Evolutionary conservation across 2,888 invertebrate species (phyloP), one percentile per base, ranked within the genome.

Genomic region (Amphipyra berbera): DNA sequence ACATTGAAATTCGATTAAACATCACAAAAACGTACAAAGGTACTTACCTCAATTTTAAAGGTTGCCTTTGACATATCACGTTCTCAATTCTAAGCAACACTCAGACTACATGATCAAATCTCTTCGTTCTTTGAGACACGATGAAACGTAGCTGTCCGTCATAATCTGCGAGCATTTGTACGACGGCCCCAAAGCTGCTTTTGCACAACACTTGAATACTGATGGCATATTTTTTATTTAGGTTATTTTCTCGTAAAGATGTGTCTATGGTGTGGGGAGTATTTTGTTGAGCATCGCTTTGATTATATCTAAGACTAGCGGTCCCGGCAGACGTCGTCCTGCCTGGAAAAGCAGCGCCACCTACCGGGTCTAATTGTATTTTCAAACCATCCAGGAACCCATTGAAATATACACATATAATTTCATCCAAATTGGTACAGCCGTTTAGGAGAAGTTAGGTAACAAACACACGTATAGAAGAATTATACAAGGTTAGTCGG

Each of bases 111-210:
- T 58, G 76, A 78, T 72, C 61, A 75, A 81, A 78, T 78, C 69
- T 64, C 59, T 77, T 47, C 80, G 67, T 79, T 76, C 74, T 79
- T 78, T 73, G 74, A 80, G 72, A 58, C 50, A 71, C 78, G 78
- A 64, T 74, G 72, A 78, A 81, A 76, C 52, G 73, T 70, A 62
- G 69, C 81, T 79, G 86, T 84, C 87, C 83, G 79, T 86, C 86
- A 84, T 79, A 82, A 86, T 86, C 83, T 86, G 83, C 77, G 69
- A 83, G 82, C 78, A 83, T 86, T 82, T 82, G 78, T 82, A 72
- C 69, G 76, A 70, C 67, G 71, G 73, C 70, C 77, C 74, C 71
- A 73, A 81, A 75, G 78, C 72, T 74, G 76, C 73, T 73, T 66
- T 68, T 59, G 72, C 54, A 76, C 80, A 45, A 54, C 59, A 49